These are phyloP conservation scores for Trichosurus vulpecula DNA, from an alignment of 2,797 vertebrate species.

Conservation along the genomic window DNA sequence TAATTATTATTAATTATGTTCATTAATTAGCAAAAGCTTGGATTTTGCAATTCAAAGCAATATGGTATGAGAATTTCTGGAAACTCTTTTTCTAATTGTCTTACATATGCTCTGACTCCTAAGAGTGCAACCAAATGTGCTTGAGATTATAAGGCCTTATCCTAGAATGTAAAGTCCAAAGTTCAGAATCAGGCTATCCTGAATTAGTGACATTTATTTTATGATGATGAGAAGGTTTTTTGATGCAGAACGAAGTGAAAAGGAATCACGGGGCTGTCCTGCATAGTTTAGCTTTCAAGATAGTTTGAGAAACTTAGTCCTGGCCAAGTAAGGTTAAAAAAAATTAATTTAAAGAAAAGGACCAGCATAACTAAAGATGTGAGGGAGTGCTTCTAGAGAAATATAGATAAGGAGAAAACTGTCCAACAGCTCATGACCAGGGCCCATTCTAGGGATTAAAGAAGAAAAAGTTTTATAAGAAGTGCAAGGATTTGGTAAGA, in stretches of 20 bases:
- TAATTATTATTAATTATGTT: no score
- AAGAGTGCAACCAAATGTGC: not conserved
- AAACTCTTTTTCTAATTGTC: not conserved
- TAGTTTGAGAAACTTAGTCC: not conserved
- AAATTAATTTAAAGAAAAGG: not conserved
- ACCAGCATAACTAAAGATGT: not conserved
- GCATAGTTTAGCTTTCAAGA: not conserved
- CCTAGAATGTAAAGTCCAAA: not conserved
- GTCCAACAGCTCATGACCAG: not conserved
- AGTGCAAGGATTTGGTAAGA: not conserved
- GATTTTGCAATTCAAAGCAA: not conserved
- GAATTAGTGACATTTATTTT: not conserved
- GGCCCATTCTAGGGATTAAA: not conserved
- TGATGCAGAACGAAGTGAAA: not conserved
- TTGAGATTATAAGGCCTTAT: not conserved
- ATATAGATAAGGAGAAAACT: not conserved
- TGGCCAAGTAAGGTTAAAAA: not conserved
- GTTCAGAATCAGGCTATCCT: not conserved
- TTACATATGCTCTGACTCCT: not conserved
- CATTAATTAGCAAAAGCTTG: not conserved
- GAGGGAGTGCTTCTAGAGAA: not conserved
- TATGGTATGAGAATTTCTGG: not conserved
- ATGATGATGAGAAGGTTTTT: not conserved
- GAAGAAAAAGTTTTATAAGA: not conserved
- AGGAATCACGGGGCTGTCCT: not conserved